Percentiles rank a stretch among this genome's conserved stretches.
Evolutionary conservation across 2,888 invertebrate species (phyloP).

Genomic region (Lapara coniferarum): DNA sequence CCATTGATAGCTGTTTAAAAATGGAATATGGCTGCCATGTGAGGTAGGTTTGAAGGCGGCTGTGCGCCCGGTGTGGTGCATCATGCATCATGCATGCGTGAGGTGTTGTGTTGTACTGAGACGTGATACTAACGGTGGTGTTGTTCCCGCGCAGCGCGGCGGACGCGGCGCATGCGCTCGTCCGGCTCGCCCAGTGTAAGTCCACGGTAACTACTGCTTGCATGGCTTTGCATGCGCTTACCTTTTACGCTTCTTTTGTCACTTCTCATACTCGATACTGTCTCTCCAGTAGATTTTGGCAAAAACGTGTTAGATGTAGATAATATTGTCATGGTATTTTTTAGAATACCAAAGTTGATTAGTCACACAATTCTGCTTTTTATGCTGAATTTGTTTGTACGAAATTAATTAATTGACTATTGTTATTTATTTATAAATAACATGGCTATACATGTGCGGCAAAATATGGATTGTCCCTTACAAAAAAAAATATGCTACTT

Average conservation of each 20-base stretch:
- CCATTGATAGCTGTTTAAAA: background rate
- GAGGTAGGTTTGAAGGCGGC: slow-evolving; percentile 6
- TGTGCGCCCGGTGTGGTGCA: background rate
- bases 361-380: too few species aligned
- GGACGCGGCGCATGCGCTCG: slow-evolving; percentile 94
- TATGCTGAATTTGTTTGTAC: too few species aligned
- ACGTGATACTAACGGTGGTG: slow-evolving; percentile 58
- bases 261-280: slow-evolving; percentile 16
- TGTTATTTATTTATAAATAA: too few species aligned
- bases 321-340: too few species aligned
- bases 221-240: slow-evolving; percentile 52
- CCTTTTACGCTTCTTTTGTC: slow-evolving; percentile 21
- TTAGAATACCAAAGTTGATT: too few species aligned
- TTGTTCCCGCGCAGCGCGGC: slow-evolving; percentile 68
- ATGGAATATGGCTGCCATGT: background rate
- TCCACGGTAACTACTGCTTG: slow-evolving; percentile 69
- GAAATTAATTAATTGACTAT: too few species aligned
- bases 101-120: slow-evolving; percentile 32
- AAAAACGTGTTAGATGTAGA: too few species aligned
- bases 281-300: too few species aligned
- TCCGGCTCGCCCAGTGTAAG: slow-evolving; percentile 95
- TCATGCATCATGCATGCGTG: slow-evolving; percentile 30
- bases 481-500: background rate
- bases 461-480: too few species aligned
- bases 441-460: too few species aligned